These are phyloP conservation scores for Cheilosia pagana DNA, from an alignment of 2,888 invertebrate species.

Conservation along the genomic window DNA sequence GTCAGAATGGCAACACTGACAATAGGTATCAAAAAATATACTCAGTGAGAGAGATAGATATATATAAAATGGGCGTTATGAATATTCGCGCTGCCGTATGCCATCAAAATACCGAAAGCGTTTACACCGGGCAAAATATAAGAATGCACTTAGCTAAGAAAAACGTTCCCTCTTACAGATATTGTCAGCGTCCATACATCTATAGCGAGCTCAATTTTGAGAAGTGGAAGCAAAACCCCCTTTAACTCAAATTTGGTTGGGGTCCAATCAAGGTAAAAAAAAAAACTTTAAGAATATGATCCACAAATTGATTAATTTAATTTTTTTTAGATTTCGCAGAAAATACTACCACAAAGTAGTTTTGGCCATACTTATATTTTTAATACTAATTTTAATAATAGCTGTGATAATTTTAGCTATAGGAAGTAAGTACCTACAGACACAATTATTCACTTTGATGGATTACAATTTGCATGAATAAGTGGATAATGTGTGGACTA, in stretches of 20 bases:
- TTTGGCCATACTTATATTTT: constrained; percentile 83
- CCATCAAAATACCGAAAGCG: no score
- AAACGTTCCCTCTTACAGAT: constrained; percentile 16
- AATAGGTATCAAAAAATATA: no score
- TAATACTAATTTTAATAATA: constrained; percentile 85
- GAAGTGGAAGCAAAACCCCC: constrained; percentile 31
- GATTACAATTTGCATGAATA: no score
- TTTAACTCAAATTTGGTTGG: constrained; percentile 80
- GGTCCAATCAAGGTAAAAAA: constrained; percentile 83
- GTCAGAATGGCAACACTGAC: no score
- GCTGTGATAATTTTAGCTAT: constrained; percentile 85
- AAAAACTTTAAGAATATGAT: neutral
- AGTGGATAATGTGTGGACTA: no score
- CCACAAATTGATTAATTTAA: constrained; percentile 18
- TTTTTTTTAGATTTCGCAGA: constrained; percentile 86
- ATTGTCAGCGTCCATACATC: constrained; percentile 28
- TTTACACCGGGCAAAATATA: no score
- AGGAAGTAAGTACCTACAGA: constrained; percentile 84
- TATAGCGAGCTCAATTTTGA: constrained; percentile 11
- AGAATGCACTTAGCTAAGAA: no score
- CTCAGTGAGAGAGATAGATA: no score
- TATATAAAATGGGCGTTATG: no score
- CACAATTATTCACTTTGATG: no score
- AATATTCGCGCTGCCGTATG: no score
- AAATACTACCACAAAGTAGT: constrained; percentile 86